A percentile compares a stretch with the other conserved stretches of the same genome.
phyloP scores from a whole-genome alignment of 2,888 invertebrate species.

The Eristalis arbustorum region DNA sequence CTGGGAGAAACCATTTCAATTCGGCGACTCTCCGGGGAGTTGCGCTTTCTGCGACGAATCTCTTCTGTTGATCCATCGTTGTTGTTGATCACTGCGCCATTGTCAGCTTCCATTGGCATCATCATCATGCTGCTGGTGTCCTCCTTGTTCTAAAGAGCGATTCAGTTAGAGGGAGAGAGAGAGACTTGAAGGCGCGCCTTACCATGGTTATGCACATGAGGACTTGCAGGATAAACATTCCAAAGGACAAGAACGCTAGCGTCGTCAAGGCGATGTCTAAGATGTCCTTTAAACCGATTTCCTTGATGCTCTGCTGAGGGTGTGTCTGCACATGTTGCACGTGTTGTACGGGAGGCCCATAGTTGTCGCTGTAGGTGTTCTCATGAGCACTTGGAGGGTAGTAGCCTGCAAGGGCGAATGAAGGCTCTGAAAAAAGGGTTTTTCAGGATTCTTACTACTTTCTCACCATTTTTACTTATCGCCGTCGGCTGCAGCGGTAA shows the following conservation, averaged over 20 bases:
- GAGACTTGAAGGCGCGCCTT: conserved; percentile 15
- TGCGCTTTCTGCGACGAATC: conserved; percentile 73
- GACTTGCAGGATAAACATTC: conserved; percentile 89
- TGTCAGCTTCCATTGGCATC: conserved; percentile 79
- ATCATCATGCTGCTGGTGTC: conserved; percentile 77
- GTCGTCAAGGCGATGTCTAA: conserved; percentile 91
- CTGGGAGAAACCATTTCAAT: conserved; percentile 45
- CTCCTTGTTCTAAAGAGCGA: conserved; percentile 72
- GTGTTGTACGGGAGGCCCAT: conserved; percentile 20
- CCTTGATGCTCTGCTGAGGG: conserved; percentile 76
- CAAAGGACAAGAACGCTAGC: conserved; percentile 89
- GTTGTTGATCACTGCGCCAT: conserved; percentile 50
- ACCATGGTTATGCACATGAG: conserved; percentile 86
- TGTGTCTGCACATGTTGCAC: conserved; percentile 50
- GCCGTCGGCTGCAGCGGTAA: conserved; percentile 45
- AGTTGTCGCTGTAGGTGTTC: conserved; percentile 68
- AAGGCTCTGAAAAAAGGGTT: background rate
- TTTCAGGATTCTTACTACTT: background rate
- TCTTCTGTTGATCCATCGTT: conserved; percentile 73
- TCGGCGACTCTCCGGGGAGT: conserved; percentile 31
- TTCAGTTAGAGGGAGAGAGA: background rate
- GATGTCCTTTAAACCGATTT: conserved; percentile 85
- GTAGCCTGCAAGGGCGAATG: conserved; percentile 25
- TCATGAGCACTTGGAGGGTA: conserved; percentile 73
- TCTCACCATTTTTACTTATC: conserved; percentile 60